These are phyloP conservation scores for Mesorhabditis spiculigera DNA, from an alignment of 2,888 invertebrate genomes.

Conservation along the genomic window DNA sequence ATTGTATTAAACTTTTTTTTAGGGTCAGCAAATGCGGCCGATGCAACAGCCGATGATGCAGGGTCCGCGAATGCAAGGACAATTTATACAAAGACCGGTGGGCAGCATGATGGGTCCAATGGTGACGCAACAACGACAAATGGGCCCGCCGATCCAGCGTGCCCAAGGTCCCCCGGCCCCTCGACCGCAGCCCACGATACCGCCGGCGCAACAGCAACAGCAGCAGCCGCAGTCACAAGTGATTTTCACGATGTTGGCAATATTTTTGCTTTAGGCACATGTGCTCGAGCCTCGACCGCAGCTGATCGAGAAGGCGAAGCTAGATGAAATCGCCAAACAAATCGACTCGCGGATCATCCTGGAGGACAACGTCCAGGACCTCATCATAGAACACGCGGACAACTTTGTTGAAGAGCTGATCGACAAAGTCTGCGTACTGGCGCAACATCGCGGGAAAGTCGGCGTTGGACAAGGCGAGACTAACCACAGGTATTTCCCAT, in stretches of 20 bases:
- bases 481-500: background rate
- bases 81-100: background rate
- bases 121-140: background rate
- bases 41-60: slow-evolving; percentile 2
- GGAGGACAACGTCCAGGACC: slow-evolving; percentile 89
- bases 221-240: background rate
- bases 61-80: background rate
- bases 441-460: slow-evolving; percentile 19
- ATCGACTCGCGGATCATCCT: slow-evolving; percentile 91
- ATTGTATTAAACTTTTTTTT: too few species aligned
- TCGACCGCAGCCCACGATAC: background rate
- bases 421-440: slow-evolving; percentile 29
- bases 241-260: background rate
- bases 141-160: background rate
- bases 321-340: slow-evolving; percentile 87
- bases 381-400: slow-evolving; percentile 36
- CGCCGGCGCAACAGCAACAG: background rate
- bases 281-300: background rate
- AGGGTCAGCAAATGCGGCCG: too few species aligned
- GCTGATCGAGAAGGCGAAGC: slow-evolving; percentile 66
- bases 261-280: background rate
- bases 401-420: slow-evolving; percentile 38
- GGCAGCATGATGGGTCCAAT: background rate
- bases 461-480: background rate
- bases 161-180: background rate